Base-by-base conservation (phyloP, 2,888 invertebrate species). In the Trichogramma evanescens region DNA sequence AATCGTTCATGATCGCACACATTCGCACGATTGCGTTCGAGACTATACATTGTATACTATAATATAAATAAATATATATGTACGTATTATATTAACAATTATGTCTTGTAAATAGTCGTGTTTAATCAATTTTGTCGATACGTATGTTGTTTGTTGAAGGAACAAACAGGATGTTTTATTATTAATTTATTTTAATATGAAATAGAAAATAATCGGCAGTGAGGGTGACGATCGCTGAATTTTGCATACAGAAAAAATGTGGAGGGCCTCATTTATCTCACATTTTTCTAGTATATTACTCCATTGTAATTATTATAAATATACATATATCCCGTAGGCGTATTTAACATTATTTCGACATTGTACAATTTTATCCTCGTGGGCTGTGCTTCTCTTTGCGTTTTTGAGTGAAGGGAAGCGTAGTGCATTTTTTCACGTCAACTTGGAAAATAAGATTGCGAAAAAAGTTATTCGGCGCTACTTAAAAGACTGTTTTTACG, bases 81-180 rank as follows among this genome's bases (percentile, higher is more conserved):
- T 26, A 26, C 26, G 26, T 10, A 49, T 49, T 10, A 9, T 26
- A 26, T 26, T 10, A 5, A 58, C 56, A 54, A 63, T 61, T 60
- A 62, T 61, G 60, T 64, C 59, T 53, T 64, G 64, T 65, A 65
- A 63, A 65, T 65, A 66, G 60, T 26, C 63, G 66, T 53, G 66
- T 66, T 63, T 55, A 56, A 63, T 63, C 56, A 64, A 49, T 61
- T 66, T 61, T 63, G 64, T 63, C 26, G 26, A 26, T 26, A 26
- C 26, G 3, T 26, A 26, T 64, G 63, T 64, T 63, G 64, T 62
- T 65, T 63, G 64, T 62, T 65, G 58, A 63, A 64, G 62, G 62
- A 63, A 62, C 53, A 65, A 65, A 65, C 65, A 65, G 65, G 65
- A 64, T 65, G 64, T 63, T 66, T 65, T 63, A 58, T 64, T 61